Evolutionary conservation across 2,888 invertebrate genomes (phyloP).

Genomic region (Andrena dorsata): DNA sequence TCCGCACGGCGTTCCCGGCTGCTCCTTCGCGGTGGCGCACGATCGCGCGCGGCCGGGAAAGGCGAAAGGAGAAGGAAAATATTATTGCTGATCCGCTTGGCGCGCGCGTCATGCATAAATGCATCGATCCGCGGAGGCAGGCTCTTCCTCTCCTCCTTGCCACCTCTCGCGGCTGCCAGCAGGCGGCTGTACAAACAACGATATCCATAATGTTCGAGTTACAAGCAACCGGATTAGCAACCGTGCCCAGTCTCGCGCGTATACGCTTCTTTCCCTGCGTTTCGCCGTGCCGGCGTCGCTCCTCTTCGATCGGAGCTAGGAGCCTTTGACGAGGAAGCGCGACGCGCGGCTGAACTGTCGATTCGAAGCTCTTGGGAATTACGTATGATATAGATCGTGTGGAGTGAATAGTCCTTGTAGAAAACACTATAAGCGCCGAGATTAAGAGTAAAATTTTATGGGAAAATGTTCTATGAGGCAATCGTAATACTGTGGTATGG

Average conservation of each 20-base stretch:
- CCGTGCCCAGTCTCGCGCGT: slow-evolving; percentile 53
- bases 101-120: slow-evolving; percentile 75
- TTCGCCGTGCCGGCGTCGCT: not conserved
- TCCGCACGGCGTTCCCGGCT: slow-evolving; percentile 13
- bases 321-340: not conserved
- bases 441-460: too few relatives aligned
- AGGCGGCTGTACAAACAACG: slow-evolving; percentile 83
- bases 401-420: too few relatives aligned
- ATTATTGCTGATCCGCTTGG: slow-evolving; percentile 80
- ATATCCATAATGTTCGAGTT: slow-evolving; percentile 81
- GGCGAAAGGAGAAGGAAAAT: slow-evolving; percentile 79
- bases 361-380: not conserved
- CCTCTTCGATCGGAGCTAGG: not conserved
- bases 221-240: slow-evolving; percentile 75
- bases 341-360: slow-evolving; percentile 13
- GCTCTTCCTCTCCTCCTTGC: slow-evolving; percentile 59
- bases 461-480: too few relatives aligned
- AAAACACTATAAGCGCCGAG: too few relatives aligned
- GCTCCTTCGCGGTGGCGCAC: slow-evolving; percentile 39
- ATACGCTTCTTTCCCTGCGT: slow-evolving; percentile 18
- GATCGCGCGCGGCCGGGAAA: slow-evolving; percentile 63
- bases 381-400: too few relatives aligned
- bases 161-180: slow-evolving; percentile 60
- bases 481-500: too few relatives aligned
- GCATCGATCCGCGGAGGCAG: slow-evolving; percentile 66